Conservation (phyloP, 2,797 vertebrate genomes). For the Benthosema pterotum region DNA sequence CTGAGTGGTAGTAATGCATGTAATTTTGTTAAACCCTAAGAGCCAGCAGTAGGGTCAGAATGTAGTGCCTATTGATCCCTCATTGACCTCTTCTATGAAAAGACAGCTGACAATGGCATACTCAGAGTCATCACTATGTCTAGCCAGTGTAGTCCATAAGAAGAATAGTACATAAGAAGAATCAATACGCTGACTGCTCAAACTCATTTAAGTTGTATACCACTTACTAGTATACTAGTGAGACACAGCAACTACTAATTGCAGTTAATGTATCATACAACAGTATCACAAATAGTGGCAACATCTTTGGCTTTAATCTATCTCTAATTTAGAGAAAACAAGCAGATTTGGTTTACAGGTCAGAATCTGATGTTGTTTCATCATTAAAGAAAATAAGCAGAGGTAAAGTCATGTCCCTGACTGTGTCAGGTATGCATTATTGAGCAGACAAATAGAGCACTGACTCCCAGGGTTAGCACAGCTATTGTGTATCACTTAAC, state of each 20-base stretch:
- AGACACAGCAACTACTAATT: not conserved
- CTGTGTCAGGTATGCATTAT: conserved; percentile 40
- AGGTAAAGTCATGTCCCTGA: conserved; percentile 19
- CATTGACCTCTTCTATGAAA: not conserved
- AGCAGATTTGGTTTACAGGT: conserved; percentile 7
- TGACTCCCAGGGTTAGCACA: conserved; percentile 54
- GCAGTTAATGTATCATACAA: conserved; percentile 19
- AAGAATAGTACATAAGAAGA: conserved; percentile 13
- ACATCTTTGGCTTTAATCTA: too few species aligned
- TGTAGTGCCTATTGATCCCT: not conserved
- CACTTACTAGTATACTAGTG: too few species aligned
- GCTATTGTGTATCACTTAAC: conserved; percentile 56
- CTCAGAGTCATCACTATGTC: conserved; percentile 31
- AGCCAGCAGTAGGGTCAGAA: conserved; percentile 5
- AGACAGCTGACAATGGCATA: not conserved
- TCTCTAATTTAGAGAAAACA: too few species aligned
- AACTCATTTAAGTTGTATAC: not conserved
- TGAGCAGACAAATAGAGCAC: conserved; percentile 60
- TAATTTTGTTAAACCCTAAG: conserved; percentile 23
- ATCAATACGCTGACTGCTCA: conserved; percentile 8
- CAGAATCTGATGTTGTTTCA: conserved; percentile 21
- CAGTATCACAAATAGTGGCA: conserved; percentile 5
- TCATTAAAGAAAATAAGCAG: conserved; percentile 25
- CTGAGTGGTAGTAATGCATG: conserved; percentile 10
- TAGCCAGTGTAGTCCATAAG: not conserved